A percentile compares a stretch with the other conserved stretches of the same genome.
Conservation (phyloP, 2,113 vertebrate genomes). For the Heptranchias perlo region DNA sequence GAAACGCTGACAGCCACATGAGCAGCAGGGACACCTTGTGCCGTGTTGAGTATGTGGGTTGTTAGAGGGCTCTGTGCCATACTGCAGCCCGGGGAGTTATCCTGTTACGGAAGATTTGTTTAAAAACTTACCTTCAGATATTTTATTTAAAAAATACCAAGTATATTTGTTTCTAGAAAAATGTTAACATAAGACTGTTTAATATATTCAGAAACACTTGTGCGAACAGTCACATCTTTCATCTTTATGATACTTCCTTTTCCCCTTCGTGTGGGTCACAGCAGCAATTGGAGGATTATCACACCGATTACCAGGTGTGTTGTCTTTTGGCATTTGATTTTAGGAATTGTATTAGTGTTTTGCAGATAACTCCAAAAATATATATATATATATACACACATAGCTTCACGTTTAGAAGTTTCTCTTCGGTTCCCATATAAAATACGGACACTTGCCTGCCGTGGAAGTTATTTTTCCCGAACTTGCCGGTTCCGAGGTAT, state of each 20-base stretch:
- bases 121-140: background rate
- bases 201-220: background rate
- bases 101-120: background rate
- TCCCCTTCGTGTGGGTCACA: background rate
- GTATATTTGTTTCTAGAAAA: background rate
- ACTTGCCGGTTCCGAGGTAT: background rate
- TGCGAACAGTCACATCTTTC: background rate
- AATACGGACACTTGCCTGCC: background rate
- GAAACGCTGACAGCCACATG: background rate
- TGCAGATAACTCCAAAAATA: background rate
- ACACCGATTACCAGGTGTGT: no score
- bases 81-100: background rate
- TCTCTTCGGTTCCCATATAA: background rate
- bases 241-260: background rate
- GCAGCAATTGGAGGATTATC: background rate
- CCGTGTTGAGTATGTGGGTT: slow-evolving; percentile 14
- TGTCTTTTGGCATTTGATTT: no score
- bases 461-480: background rate
- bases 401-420: background rate
- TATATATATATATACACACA: no score
- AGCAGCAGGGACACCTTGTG: slow-evolving; percentile 15
- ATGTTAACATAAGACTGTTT: background rate
- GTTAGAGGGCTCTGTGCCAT: background rate
- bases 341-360: background rate
- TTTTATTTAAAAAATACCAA: background rate